Percentiles rank a stretch among this genome's conserved stretches.
Conservation (phyloP, 2,113 vertebrate genomes). For the Xyrauchen texanus region DNA sequence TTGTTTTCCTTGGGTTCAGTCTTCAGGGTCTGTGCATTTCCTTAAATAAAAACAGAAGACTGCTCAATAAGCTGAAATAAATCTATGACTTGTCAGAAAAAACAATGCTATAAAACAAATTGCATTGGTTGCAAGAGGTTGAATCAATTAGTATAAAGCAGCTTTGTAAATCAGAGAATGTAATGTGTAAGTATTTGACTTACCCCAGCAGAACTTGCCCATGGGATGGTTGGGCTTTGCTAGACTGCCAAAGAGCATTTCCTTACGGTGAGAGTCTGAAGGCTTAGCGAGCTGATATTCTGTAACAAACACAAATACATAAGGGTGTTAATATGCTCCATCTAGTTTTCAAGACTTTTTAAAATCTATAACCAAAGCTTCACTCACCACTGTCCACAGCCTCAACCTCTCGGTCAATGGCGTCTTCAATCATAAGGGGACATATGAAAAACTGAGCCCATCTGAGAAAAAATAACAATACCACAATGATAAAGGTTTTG, state of each 20-base stretch:
- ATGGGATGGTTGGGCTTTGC: conserved; percentile 91
- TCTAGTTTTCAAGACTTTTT: background rate
- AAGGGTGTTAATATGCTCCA: too few species aligned
- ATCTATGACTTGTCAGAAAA: background rate
- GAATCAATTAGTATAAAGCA: background rate
- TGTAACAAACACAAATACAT: conserved; percentile 57
- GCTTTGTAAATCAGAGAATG: background rate
- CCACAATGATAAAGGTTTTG: background rate
- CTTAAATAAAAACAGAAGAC: conserved; percentile 63
- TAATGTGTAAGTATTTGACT: conserved; percentile 37
- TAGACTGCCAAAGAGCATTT: conserved; percentile 94
- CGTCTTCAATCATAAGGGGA: conserved; percentile 94
- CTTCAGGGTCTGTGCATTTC: conserved; percentile 95
- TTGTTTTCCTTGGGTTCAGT: conserved; percentile 84
- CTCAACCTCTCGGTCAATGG: conserved; percentile 94
- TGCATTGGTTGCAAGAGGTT: background rate
- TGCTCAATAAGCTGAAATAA: background rate
- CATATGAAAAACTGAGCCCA: conserved; percentile 98
- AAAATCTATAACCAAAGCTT: background rate
- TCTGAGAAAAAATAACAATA: conserved; percentile 66
- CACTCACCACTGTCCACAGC: conserved; percentile 96
- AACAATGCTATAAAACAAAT: background rate
- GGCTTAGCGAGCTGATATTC: conserved; percentile 92
- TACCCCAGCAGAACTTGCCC: conserved; percentile 98
- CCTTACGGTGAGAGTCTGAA: conserved; percentile 91